phyloP scores from a whole-genome alignment of 2,113 vertebrate genomes.

The Cochlearius cochlearius region DNA sequence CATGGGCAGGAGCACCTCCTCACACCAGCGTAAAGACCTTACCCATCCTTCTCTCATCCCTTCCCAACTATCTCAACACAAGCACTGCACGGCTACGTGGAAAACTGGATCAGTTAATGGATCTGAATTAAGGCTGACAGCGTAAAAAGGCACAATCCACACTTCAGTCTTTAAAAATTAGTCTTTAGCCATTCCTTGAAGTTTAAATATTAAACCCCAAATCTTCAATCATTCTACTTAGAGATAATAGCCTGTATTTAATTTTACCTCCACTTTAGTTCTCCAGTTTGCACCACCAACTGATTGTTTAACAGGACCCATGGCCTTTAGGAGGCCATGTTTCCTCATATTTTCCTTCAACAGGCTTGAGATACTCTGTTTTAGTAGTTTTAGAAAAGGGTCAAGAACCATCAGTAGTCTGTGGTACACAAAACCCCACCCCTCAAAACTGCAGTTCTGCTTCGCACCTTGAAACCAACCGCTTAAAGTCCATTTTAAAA shows the following conservation, averaged over 20 bases:
- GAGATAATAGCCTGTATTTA: not conserved
- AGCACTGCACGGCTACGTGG: no score
- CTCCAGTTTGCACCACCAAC: not conserved
- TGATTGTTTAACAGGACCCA: not conserved
- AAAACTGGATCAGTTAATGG: not conserved
- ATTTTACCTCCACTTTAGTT: not conserved
- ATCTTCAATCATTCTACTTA: not conserved
- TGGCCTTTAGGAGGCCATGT: not conserved
- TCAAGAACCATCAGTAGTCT: not conserved
- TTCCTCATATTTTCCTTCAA: not conserved
- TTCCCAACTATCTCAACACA: not conserved
- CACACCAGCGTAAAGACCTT: no score
- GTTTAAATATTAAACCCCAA: not conserved
- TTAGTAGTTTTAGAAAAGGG: not conserved
- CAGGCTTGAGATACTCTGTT: not conserved
- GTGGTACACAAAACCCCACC: not conserved
- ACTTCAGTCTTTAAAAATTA: not conserved
- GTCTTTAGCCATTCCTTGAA: not conserved
- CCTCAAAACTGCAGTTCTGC: not conserved
- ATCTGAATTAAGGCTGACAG: not conserved
- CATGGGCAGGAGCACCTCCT: not conserved
- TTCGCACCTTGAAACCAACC: not conserved
- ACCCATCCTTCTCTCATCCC: not conserved
- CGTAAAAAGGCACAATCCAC: not conserved
- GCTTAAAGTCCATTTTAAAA: not conserved